phyloP scores from a whole-genome alignment of 2,797 vertebrate genomes.

The Crenichthys baileyi region DNA sequence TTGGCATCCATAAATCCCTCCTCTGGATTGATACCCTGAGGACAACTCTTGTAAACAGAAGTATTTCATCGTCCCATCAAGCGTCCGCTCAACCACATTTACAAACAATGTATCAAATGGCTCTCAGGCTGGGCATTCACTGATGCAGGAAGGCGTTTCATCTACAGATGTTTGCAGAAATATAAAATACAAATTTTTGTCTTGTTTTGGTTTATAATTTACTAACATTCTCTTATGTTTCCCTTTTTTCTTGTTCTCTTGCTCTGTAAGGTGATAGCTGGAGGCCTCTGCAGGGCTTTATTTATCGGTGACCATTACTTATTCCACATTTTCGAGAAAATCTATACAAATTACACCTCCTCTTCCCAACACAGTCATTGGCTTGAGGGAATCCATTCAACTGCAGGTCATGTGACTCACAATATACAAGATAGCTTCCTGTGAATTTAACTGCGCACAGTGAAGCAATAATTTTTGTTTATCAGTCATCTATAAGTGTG shows the following conservation, averaged over 20 bases:
- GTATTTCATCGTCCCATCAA: conserved; percentile 62
- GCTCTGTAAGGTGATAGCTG: neutral
- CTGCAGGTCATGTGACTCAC: neutral
- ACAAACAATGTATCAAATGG: conserved; percentile 68
- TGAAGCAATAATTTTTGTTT: neutral
- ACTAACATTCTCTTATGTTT: conserved; percentile 22
- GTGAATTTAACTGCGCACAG: neutral
- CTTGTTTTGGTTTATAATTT: conserved; percentile 21
- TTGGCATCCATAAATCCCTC: conserved; percentile 68
- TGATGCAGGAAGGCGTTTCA: conserved; percentile 15
- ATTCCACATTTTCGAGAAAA: conserved; percentile 2
- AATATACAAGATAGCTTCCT: conserved; percentile 1
- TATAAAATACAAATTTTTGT: conserved; percentile 37
- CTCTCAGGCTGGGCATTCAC: conserved; percentile 58
- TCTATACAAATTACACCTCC: neutral
- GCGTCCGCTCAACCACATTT: conserved; percentile 56
- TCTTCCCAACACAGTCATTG: neutral
- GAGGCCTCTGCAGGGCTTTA: neutral
- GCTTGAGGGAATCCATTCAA: neutral
- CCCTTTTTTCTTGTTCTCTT: neutral
- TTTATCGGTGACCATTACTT: neutral
- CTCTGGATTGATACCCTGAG: conserved; percentile 58
- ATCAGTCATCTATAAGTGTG: neutral
- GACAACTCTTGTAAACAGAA: conserved; percentile 56
- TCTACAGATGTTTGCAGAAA: conserved; percentile 21